Conservation (phyloP, 2,113 vertebrate species). For the Mandrillus leucophaeus region DNA sequence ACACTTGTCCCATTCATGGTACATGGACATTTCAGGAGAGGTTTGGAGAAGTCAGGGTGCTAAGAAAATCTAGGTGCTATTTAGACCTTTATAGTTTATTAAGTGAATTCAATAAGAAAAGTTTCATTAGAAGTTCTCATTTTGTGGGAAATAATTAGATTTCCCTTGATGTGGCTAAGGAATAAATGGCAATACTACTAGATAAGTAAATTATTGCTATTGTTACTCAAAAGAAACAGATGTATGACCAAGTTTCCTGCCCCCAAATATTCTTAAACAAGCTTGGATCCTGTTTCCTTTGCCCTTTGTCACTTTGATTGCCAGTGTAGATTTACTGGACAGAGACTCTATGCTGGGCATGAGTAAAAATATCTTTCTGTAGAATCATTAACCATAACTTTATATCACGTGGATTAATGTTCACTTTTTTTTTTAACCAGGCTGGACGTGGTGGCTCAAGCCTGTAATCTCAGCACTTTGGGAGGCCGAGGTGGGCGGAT, state of each 20-base stretch:
- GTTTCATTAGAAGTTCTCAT: conserved; percentile 10
- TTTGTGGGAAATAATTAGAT: conserved; percentile 44
- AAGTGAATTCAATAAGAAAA: conserved; percentile 19
- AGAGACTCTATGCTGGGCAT: neutral
- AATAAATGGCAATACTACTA: neutral
- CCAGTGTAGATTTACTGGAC: neutral
- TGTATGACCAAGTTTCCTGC: neutral
- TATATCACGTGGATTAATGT: conserved; percentile 25
- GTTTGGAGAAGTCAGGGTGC: neutral
- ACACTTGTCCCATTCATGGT: neutral
- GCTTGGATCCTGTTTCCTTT: neutral
- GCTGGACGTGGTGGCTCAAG: no score
- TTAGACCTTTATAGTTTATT: neutral
- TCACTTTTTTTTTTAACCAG: conserved; percentile 34
- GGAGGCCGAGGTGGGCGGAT: no score
- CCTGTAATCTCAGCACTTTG: no score
- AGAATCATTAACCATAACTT: neutral
- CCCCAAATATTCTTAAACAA: neutral
- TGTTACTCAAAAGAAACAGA: conserved; percentile 1
- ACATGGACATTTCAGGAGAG: neutral
- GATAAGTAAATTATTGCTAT: neutral
- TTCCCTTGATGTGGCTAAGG: neutral
- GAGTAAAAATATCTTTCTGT: conserved; percentile 34
- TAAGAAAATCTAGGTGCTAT: neutral
- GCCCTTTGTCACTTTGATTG: neutral